Evolutionary conservation across 1,140 invertebrate genomes (phyloP).

Genomic region (Bombus confusus): DNA sequence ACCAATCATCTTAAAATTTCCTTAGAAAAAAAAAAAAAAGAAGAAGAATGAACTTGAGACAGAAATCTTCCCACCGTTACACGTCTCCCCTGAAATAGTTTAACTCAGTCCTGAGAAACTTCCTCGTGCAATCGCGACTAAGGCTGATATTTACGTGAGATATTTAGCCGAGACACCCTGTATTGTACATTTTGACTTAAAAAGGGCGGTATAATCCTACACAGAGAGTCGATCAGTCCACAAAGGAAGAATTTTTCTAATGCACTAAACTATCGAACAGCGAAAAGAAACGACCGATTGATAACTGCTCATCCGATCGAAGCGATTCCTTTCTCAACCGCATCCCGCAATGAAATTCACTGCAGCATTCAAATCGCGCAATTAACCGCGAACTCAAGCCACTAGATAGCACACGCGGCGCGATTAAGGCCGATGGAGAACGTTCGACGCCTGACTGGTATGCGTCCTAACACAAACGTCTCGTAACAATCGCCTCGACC

Average conservation of each 20-base stretch:
- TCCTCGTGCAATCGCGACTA: too few species aligned
- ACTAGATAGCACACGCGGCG: slow-evolving; percentile 8
- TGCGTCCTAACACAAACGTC: slow-evolving; percentile 21
- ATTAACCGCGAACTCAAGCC: slow-evolving; percentile 50
- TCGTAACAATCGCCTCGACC: slow-evolving; percentile 47
- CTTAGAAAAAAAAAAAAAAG: too few species aligned
- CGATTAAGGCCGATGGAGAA: slow-evolving; percentile 45
- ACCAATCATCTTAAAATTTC: too few species aligned
- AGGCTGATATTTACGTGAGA: too few species aligned
- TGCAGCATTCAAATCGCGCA: slow-evolving; percentile 45
- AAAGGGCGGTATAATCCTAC: too few species aligned
- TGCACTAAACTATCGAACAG: background rate
- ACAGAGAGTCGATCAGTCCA: too few species aligned
- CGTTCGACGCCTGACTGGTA: slow-evolving; percentile 45
- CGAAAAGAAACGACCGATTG: background rate
- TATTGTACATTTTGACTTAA: too few species aligned
- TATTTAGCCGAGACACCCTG: too few species aligned
- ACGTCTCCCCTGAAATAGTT: too few species aligned
- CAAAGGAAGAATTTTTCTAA: background rate
- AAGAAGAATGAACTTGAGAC: too few species aligned
- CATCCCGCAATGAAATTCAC: slow-evolving; percentile 44
- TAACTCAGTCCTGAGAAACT: too few species aligned
- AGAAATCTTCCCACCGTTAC: too few species aligned
- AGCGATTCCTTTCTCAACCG: slow-evolving; percentile 50
- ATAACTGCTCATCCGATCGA: background rate